Conservation (phyloP, 2,888 invertebrate species). For the Ennomos quercinarius region DNA sequence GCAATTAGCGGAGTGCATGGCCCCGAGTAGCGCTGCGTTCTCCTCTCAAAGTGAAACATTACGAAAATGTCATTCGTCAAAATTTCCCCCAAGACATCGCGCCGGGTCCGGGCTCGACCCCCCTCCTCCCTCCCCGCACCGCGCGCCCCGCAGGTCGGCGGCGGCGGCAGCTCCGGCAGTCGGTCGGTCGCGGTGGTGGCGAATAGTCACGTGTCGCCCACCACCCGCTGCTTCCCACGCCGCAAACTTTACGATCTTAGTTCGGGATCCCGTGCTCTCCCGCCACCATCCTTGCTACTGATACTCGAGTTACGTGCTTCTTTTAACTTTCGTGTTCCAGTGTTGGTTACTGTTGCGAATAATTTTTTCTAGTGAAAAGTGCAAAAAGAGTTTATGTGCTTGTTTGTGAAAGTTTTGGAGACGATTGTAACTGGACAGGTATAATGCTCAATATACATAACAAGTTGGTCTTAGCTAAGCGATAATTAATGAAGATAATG, state of each 20-base stretch:
- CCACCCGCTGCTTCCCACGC: not conserved
- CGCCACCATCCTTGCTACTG: not conserved
- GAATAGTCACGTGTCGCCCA: not conserved
- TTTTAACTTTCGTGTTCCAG: not conserved
- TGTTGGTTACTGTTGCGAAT: too few species aligned
- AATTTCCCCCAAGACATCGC: constrained; percentile 71
- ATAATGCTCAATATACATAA: not conserved
- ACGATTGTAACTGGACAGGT: not conserved
- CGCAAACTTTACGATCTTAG: constrained; percentile 25
- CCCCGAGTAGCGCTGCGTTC: constrained; percentile 46
- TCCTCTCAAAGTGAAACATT: constrained; percentile 64
- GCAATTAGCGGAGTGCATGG: constrained; percentile 74
- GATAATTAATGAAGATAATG: too few species aligned
- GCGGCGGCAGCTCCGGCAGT: constrained; percentile 32
- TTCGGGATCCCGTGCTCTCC: not conserved
- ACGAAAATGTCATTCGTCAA: constrained; percentile 77
- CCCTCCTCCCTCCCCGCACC: constrained; percentile 16
- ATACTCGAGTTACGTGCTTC: not conserved
- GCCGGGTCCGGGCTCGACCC: constrained; percentile 44
- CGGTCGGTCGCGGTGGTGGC: not conserved
- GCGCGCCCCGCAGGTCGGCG: constrained; percentile 31
- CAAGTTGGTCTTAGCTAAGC: too few species aligned
- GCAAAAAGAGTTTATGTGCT: constrained; percentile 11
- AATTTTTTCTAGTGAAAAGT: constrained; percentile 10
- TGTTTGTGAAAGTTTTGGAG: constrained; percentile 9